phyloP scores from a whole-genome alignment of 2,797 vertebrate genomes.

The Pseudochirops corinnae region DNA sequence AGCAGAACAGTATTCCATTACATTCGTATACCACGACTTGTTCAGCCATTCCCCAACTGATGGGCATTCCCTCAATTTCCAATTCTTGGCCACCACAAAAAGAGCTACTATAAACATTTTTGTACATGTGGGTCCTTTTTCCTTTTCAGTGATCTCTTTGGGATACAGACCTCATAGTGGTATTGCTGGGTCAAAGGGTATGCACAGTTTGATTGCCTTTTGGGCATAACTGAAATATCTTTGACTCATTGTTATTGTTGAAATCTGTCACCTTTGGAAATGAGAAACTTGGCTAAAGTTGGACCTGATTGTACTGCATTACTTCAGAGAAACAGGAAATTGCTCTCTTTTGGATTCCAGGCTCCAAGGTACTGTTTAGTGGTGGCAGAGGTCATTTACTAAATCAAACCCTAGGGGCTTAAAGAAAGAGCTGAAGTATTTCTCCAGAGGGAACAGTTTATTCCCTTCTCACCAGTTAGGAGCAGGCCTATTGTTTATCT shows the following conservation, averaged over 20 bases:
- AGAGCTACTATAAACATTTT: not conserved
- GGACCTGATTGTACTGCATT: not conserved
- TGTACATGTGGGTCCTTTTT: not conserved
- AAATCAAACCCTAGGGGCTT: not conserved
- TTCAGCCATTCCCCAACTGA: not conserved
- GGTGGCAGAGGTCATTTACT: not conserved
- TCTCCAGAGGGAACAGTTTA: slow-evolving; percentile 18
- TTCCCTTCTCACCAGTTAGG: not conserved
- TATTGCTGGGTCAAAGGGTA: not conserved
- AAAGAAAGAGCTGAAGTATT: not conserved
- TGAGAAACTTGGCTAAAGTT: slow-evolving; percentile 25
- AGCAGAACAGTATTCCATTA: not conserved
- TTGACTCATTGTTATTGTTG: not conserved
- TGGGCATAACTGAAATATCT: slow-evolving; percentile 13
- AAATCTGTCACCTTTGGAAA: slow-evolving; percentile 22
- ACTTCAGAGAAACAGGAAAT: slow-evolving; percentile 36
- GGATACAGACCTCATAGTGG: not conserved
- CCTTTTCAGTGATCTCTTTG: not conserved
- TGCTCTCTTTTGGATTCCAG: not conserved
- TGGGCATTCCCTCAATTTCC: not conserved
- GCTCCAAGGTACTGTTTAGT: not conserved
- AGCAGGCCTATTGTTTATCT: slow-evolving; percentile 2
- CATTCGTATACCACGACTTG: not conserved
- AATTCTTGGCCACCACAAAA: not conserved
- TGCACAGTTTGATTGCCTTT: not conserved